These are phyloP conservation scores for Carapus acus DNA, from an alignment of 2,797 vertebrate species.

Conservation along the genomic window DNA sequence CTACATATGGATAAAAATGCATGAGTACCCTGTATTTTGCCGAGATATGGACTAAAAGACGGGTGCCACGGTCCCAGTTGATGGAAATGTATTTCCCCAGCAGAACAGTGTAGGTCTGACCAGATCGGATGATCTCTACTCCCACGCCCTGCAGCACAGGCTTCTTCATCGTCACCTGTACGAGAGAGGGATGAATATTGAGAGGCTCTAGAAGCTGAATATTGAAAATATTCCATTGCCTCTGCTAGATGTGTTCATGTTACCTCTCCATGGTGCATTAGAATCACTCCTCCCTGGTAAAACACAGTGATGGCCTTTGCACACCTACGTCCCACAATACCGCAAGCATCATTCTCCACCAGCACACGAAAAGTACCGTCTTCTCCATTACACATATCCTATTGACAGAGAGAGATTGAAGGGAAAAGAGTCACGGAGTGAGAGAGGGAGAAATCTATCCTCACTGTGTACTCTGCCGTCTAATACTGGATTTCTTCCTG, in stretches of 20 bases:
- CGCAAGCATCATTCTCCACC: constrained; percentile 88
- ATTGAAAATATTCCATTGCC: too few species aligned
- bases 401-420: constrained; percentile 2
- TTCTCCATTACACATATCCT: constrained; percentile 84
- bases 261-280: constrained; percentile 82
- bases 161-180: constrained; percentile 81
- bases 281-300: constrained; percentile 81
- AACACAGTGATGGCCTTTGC: constrained; percentile 79
- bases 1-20: not conserved
- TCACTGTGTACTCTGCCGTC: not conserved
- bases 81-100: constrained; percentile 81
- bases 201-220: not conserved
- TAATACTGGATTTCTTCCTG: not conserved
- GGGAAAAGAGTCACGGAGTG: not conserved
- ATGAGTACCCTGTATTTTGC: constrained; percentile 70
- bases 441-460: not conserved
- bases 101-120: constrained; percentile 81
- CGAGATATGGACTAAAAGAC: constrained; percentile 81
- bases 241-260: not conserved
- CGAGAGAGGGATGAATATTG: not conserved
- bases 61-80: constrained; percentile 85
- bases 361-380: constrained; percentile 86
- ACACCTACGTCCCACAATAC: constrained; percentile 81
- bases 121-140: constrained; percentile 85
- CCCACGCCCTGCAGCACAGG: constrained; percentile 72